Base-by-base conservation (phyloP, 2,888 invertebrate genomes). In the Brenthis daphne region DNA sequence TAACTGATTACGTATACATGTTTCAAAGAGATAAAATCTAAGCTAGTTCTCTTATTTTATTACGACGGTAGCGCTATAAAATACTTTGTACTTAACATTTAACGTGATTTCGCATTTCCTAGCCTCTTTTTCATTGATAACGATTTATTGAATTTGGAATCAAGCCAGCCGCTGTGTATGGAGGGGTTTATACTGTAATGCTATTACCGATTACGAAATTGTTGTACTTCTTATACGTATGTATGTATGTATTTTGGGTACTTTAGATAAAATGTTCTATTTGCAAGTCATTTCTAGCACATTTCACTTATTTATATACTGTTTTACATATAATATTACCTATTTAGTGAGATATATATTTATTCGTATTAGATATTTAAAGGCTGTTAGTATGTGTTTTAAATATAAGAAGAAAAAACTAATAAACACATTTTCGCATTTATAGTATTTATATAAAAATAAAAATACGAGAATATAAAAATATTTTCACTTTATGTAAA, bases 81-180 rank as follows among this genome's bases (percentile, higher is more conserved):
- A 20, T 37, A 63, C 54, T 63, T 63, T 54, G 63, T 63, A 54
- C 63, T 63, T 63, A 54, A 43, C 54, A 53, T 66, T 54, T 54
- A 54, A 66, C 53, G 58, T 66, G 47, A 66, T 54, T 60, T 58
- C 58, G 53, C 58, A 60, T 65, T 65, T 57, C 57, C 65, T 65
- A 51, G 63, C 63, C 53, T 53, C 63, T 65, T 65, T 57, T 51
- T 65, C 66, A 67, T 55, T 60, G 66, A 66, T 58, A 66, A 29
- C 66, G 58, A 58, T 58, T 58, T 54, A 54, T 66, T 54, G 57
- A 61, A 43, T 58, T 60, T 67, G 66, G 66, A 58, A 48, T 14
- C 11, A 13, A 29, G 66, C 66, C 66, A 67, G 66, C 20, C 58
- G 60, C 63, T 63, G 53, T 53, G 63, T 63, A 37, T 51, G 63